Base-by-base conservation (phyloP, 2,113 vertebrate genomes). In the Spermophilus dauricus region DNA sequence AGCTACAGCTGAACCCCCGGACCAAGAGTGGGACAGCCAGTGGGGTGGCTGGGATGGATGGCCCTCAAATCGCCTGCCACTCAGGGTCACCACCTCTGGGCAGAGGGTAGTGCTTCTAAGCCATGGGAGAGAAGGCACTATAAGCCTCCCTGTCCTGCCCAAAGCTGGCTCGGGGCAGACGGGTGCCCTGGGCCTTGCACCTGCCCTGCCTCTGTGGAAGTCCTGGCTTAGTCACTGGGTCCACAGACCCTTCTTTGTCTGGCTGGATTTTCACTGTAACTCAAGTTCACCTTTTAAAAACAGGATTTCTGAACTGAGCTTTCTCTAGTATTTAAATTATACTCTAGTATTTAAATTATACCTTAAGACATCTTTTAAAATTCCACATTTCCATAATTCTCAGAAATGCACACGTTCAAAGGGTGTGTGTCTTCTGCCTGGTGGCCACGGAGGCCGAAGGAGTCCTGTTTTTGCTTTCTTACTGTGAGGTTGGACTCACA, bases 201-300 rank as follows among this genome's bases (percentile, higher is more conserved):
- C 39, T 20, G 24, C 51, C 65, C 14, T 8, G 14, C 10, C 5
- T 4, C 91, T 22, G 2, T 0, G 4, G 8, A 8, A 4, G 0
- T n/a, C 39, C 34, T 16, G 5, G 28, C 80, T 20, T 18, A 34
- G 0, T 13, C 1, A 7, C 34, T 16, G 69, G 45, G 30, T 9
- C 7, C 56, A 37, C 32, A 18, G 26, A 28, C 0, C 45, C 8
- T 67, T 24, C 16, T 45, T 30, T 26, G 45, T 10, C 24, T 12
- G 32, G 42, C 14, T 32, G 28, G 2, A 37, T 42, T 30, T 11
- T 26, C 39, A 8, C 0, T 37, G n/a, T 13, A 22, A 48, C 63
- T 24, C 37, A 4, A 48, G 63, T 0, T 22, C 69, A 58, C 48
- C 28, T 3, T 14, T 20, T 56, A 26, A 9, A 24, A 58, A 0